Evolutionary conservation across 2,797 vertebrate genomes (phyloP).

Genomic region (Lophura swinhoii): DNA sequence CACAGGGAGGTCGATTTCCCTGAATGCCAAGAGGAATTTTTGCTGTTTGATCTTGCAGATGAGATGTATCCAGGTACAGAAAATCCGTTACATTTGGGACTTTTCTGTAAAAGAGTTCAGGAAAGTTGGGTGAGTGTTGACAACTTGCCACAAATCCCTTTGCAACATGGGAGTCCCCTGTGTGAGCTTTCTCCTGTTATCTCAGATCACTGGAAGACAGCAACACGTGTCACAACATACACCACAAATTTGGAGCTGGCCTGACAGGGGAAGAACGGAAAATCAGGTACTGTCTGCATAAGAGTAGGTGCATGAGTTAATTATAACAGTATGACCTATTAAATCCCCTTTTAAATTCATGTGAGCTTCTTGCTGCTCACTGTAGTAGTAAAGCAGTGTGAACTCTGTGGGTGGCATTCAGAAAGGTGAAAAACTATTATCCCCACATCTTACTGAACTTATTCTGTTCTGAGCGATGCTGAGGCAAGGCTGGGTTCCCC

Average conservation of each 20-base stretch:
- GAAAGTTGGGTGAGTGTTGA: conserved; percentile 75
- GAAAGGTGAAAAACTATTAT: background rate
- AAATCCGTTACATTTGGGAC: conserved; percentile 79
- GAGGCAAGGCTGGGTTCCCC: background rate
- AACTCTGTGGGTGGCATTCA: background rate
- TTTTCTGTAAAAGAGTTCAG: conserved; percentile 69
- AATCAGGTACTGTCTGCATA: conserved; percentile 65
- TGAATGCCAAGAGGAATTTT: background rate
- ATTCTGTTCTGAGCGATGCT: background rate
- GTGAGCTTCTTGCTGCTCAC: background rate
- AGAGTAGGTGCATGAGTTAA: background rate
- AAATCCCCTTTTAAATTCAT: background rate
- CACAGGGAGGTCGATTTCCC: background rate
- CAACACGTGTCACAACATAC: conserved; percentile 71
- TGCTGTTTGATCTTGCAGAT: conserved; percentile 62
- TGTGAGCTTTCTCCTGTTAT: background rate
- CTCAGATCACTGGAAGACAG: conserved; percentile 75
- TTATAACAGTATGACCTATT: background rate
- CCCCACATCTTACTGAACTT: background rate
- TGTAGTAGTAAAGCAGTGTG: background rate
- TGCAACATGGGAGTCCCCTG: background rate
- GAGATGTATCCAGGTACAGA: conserved; percentile 77
- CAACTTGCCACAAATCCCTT: background rate
- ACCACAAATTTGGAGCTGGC: conserved; percentile 72
- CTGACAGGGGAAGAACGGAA: conserved; percentile 72